Conservation (phyloP, 2,797 vertebrate species). For the Clarias platycephalus region DNA sequence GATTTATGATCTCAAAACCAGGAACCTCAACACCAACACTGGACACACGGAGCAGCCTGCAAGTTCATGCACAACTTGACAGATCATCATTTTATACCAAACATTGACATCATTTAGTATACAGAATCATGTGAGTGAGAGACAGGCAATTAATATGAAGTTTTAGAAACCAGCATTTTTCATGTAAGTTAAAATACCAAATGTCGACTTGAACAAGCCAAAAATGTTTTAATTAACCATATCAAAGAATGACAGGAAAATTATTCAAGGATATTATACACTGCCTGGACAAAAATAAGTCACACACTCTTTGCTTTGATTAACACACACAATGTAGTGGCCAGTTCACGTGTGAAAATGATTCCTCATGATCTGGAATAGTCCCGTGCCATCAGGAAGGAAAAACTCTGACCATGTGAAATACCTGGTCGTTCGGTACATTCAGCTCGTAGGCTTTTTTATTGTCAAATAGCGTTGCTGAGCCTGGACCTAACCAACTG, state of each 20-base stretch:
- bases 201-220: background rate
- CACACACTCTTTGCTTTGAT: no score
- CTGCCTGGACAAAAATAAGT: no score
- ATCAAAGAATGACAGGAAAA: background rate
- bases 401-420: no score
- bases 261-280: background rate
- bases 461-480: no score
- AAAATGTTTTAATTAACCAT: background rate
- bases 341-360: no score
- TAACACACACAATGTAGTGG: no score
- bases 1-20: background rate
- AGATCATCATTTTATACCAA: background rate
- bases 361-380: no score
- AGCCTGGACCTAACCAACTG: no score
- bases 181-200: background rate
- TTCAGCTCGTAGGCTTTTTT: no score
- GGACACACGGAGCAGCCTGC: constrained; percentile 43
- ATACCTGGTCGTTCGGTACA: no score
- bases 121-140: background rate
- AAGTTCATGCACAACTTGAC: constrained; percentile 43
- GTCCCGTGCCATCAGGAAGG: no score
- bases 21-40: background rate
- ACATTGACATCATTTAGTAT: background rate
- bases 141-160: background rate
- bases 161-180: background rate